Percentiles rank a stretch among this genome's conserved stretches.
Conservation (phyloP, 2,113 vertebrate species). For the Raja brachyura region DNA sequence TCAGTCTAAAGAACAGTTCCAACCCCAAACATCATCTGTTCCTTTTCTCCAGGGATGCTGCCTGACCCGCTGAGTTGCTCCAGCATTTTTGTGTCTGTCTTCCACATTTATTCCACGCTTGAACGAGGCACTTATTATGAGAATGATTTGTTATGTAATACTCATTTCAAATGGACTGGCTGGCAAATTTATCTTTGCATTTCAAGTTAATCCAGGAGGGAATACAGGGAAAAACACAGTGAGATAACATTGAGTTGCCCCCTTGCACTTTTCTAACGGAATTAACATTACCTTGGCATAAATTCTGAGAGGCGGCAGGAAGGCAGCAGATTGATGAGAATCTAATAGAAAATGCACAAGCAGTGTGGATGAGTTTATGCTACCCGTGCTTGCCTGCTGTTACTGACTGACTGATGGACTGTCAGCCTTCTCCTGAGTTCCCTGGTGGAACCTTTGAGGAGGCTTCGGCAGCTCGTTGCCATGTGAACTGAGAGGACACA, state of each 20-base stretch:
- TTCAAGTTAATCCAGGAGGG: background rate
- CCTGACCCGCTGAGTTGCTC: too few species aligned
- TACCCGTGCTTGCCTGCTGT: slow-evolving; percentile 41
- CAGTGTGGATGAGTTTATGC: slow-evolving; percentile 42
- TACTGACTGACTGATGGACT: slow-evolving; percentile 45
- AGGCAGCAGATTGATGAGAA: slow-evolving; percentile 41
- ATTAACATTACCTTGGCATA: background rate
- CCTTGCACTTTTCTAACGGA: background rate
- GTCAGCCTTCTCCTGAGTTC: slow-evolving; percentile 53
- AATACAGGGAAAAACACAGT: background rate
- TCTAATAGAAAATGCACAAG: slow-evolving; percentile 43
- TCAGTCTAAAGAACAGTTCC: too few species aligned
- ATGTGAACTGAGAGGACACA: slow-evolving; percentile 52
- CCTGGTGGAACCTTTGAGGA: slow-evolving; percentile 46
- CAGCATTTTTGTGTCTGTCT: too few species aligned
- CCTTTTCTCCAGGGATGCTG: too few species aligned
- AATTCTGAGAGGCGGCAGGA: slow-evolving; percentile 21
- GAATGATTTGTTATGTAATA: background rate
- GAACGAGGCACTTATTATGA: background rate
- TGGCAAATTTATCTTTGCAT: background rate
- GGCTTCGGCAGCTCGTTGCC: slow-evolving; percentile 53
- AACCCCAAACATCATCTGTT: too few species aligned
- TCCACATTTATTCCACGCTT: background rate
- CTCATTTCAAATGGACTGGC: background rate
- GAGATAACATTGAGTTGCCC: background rate